phyloP scores from a whole-genome alignment of 2,113 vertebrate species.

The Plestiodon gilberti region DNA sequence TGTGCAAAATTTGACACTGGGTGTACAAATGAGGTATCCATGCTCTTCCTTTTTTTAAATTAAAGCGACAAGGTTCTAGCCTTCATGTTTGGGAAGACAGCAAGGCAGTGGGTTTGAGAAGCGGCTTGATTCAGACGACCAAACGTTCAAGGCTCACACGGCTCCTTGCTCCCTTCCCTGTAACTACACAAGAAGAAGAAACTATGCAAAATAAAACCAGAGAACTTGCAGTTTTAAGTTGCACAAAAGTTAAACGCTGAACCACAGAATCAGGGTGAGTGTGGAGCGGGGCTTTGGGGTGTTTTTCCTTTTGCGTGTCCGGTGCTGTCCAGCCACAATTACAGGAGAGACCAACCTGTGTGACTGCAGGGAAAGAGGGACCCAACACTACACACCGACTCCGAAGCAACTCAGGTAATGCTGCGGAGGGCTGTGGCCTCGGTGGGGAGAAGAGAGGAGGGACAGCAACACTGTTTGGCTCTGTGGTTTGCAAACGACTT shows the following conservation, averaged over 20 bases:
- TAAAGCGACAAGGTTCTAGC: not conserved
- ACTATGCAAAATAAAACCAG: not conserved
- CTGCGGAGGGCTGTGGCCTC: not conserved
- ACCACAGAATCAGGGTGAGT: not conserved
- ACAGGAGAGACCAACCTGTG: not conserved
- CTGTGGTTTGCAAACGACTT: not conserved
- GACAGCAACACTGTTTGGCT: not conserved
- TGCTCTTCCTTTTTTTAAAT: not conserved
- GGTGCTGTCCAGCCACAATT: not conserved
- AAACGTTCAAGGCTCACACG: not conserved
- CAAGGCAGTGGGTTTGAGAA: not conserved
- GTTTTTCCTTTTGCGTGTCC: not conserved
- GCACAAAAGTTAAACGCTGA: not conserved
- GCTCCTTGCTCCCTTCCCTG: not conserved
- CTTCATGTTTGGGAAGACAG: not conserved
- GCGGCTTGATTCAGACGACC: not conserved
- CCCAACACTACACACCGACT: not conserved
- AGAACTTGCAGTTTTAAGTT: not conserved
- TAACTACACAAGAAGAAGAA: not conserved
- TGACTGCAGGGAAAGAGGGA: not conserved
- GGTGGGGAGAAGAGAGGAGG: too few relatives aligned
- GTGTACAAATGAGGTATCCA: not conserved
- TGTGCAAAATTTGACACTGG: not conserved
- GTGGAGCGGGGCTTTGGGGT: too few relatives aligned
- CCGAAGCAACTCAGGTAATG: not conserved